phyloP scores from a whole-genome alignment of 1,140 invertebrate species.

The Drosophila azteca region DNA sequence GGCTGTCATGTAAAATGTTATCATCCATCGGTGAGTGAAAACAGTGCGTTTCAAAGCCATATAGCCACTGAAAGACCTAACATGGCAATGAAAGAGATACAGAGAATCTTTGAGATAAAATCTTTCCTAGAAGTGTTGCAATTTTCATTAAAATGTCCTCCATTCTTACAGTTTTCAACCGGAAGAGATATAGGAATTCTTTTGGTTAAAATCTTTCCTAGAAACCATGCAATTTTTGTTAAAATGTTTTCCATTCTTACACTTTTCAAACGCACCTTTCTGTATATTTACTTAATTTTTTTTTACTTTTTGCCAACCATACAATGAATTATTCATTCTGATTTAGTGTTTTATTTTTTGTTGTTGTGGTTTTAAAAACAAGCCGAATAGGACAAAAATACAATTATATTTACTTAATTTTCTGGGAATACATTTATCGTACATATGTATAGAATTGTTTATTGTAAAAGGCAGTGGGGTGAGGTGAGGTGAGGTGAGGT shows the following conservation, averaged over 20 bases:
- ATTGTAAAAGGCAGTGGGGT: background rate
- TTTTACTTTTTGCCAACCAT: background rate
- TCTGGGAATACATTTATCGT: constrained; percentile 1
- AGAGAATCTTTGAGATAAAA: no score
- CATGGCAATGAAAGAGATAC: no score
- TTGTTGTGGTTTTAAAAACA: background rate
- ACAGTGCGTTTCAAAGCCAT: background rate
- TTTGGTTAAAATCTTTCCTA: no score
- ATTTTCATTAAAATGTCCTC: background rate
- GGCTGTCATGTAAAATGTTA: constrained; percentile 7
- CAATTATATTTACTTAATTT: constrained; percentile 1
- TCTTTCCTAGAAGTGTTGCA: background rate
- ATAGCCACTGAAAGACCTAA: background rate
- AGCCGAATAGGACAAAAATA: background rate
- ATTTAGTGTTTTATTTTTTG: background rate
- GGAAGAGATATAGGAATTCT: no score
- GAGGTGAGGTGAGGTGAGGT: background rate
- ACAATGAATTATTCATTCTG: constrained; percentile 38
- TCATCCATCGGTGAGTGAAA: background rate
- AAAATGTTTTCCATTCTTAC: no score
- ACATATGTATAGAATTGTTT: background rate
- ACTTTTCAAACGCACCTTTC: no score
- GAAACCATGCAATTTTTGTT: background rate
- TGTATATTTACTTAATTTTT: background rate
- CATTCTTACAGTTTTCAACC: no score